Evolutionary conservation across 2,888 invertebrate genomes (phyloP), one percentile per base, ranked within the genome.

Genomic region (Agrotis puta): DNA sequence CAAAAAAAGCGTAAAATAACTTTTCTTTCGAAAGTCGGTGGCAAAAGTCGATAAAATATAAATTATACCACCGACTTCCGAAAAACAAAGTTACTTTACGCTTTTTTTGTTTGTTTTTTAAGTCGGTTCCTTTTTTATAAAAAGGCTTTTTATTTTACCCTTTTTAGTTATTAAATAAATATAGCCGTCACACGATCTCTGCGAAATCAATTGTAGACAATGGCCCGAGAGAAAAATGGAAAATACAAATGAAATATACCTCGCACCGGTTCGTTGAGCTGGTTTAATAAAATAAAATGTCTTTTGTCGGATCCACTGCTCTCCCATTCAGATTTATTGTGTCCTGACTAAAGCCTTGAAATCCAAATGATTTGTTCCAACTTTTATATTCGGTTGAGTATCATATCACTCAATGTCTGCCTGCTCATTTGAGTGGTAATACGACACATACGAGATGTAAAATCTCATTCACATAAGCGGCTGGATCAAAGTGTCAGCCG

Each of bases 221-320:
- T 72, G 48, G 67, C 64, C 5, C 18, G 22, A 43, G 57, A 54
- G 47, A 67, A 67, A 72, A 79, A 64, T 64, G 48, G 47, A 50
- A 64, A 64, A 62, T 50, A 74, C 54, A 70, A 82, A 65, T 56
- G 67, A 64, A 64, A 79, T 58, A 65, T 62, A 78, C 62, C 22
- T 50, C 53, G 18, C 45, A 13, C 57, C 57, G 59, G 64, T 54
- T 70, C 61, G 71, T 53, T 51, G 64, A 51, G 58, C 14, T 53
- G 57, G 51, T 47, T 80, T 70, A 58, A 80, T 77, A 64, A 80
- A 85, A 83, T 83, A 77, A 85, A 82, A 80, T 68, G 64, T 85
- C 72, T 74, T 74, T 80, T 73, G 81, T 77, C 69, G 50, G 67
- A 69, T 77, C 59, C 66, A 74, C 63, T 71, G 73, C 66, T 58